Percentiles rank a stretch among this genome's conserved stretches.
Evolutionary conservation across 1,140 invertebrate genomes (phyloP).

Genomic region (Zaprionus nigranus): DNA sequence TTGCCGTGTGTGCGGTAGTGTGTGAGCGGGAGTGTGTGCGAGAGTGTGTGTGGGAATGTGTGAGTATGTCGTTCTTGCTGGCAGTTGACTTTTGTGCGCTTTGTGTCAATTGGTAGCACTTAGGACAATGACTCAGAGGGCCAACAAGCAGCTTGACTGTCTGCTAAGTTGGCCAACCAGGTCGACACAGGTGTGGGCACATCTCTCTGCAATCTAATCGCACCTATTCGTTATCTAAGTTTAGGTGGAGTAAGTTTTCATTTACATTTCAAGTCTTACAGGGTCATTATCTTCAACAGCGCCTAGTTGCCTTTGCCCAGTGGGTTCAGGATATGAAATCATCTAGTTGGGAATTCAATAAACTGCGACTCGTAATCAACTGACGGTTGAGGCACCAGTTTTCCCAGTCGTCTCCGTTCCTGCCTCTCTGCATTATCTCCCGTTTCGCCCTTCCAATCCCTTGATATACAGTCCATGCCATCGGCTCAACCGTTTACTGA

Average conservation of each 20-base stretch:
- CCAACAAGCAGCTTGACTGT: slow-evolving; percentile 17
- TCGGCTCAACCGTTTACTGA: not conserved
- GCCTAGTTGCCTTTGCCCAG: not conserved
- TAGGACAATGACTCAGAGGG: slow-evolving; percentile 23
- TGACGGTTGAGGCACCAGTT: not conserved
- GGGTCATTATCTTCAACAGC: not conserved
- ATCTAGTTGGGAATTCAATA: not conserved
- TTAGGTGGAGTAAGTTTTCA: not conserved
- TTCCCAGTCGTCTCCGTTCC: not conserved
- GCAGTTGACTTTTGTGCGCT: slow-evolving; percentile 48
- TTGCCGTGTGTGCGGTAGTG: not conserved
- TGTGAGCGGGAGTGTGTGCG: not conserved
- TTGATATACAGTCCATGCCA: not conserved
- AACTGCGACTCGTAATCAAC: not conserved
- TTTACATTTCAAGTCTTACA: not conserved
- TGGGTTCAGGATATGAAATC: not conserved
- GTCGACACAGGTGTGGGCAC: slow-evolving; percentile 22
- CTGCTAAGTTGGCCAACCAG: slow-evolving; percentile 3
- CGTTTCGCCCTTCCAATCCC: not conserved
- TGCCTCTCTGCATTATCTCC: not conserved
- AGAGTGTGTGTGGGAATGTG: slow-evolving; percentile 2
- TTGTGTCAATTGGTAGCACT: slow-evolving; percentile 53
- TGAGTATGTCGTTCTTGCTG: slow-evolving; percentile 25
- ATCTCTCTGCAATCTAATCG: slow-evolving; percentile 12
- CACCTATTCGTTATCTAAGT: not conserved